Evolutionary conservation across 1,140 invertebrate species (phyloP).

Genomic region (Tetranychus cinnabarinus): DNA sequence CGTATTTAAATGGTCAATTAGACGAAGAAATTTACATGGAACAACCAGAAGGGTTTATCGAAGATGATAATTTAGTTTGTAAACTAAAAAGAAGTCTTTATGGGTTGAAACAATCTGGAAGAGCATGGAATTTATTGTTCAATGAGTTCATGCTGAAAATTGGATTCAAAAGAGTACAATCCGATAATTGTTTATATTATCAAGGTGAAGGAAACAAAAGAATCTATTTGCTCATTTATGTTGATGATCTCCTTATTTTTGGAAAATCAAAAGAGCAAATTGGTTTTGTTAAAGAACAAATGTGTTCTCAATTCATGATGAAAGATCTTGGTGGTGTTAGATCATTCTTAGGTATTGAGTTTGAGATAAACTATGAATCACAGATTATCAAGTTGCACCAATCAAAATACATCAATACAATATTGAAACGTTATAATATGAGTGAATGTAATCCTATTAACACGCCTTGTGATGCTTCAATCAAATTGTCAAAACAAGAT

Average conservation of each 20-base stretch:
- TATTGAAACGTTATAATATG: constrained; percentile 12
- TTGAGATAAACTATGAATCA: not conserved
- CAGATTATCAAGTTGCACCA: constrained; percentile 7
- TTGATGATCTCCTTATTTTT: constrained; percentile 12
- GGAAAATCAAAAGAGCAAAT: not conserved
- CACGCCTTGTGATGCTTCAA: constrained; percentile 1
- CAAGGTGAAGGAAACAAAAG: not conserved
- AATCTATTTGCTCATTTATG: constrained; percentile 12
- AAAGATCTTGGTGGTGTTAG: not conserved
- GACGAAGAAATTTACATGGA: constrained; percentile 20
- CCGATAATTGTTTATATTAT: constrained; percentile 6
- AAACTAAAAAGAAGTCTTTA: constrained; percentile 21
- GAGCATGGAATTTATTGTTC: constrained; percentile 19
- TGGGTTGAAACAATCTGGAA: constrained; percentile 22
- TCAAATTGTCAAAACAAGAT: not conserved
- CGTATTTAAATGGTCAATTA: constrained; percentile 20
- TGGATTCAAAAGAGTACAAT: constrained; percentile 1
- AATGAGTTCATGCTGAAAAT: not conserved
- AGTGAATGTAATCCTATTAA: not conserved
- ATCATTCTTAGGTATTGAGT: constrained; percentile 13
- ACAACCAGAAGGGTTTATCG: constrained; percentile 17
- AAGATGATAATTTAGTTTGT: not conserved
- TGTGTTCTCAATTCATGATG: not conserved
- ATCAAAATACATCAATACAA: not conserved
- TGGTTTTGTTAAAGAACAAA: not conserved